Evolutionary conservation across 2,888 invertebrate genomes (phyloP).

Genomic region (Tinea pellionella): DNA sequence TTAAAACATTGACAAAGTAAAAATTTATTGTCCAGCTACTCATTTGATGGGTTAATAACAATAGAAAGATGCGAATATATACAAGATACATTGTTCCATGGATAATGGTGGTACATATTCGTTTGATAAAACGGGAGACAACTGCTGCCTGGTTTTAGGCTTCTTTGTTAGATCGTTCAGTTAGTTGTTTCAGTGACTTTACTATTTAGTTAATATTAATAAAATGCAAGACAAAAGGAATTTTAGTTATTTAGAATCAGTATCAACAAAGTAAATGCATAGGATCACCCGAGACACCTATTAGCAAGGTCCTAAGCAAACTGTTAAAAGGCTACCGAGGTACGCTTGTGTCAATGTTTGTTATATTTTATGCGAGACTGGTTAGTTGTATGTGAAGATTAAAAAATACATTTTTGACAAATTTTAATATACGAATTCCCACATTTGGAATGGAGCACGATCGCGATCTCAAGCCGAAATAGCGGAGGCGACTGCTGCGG

Average conservation of each 20-base stretch:
- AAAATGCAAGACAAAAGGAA: not conserved
- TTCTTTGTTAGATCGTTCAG: no score
- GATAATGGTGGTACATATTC: no score
- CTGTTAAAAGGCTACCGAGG: constrained; percentile 63
- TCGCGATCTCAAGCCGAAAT: no score
- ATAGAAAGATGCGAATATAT: no score
- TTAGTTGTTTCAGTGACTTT: not conserved
- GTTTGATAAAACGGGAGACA: no score
- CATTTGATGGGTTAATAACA: no score
- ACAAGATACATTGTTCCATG: no score
- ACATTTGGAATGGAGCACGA: no score
- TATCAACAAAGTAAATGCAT: not conserved
- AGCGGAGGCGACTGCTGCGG: no score
- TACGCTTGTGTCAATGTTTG: constrained; percentile 56
- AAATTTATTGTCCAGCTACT: no score
- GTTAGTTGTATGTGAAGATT: not conserved
- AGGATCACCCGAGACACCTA: constrained; percentile 45
- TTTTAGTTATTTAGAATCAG: not conserved
- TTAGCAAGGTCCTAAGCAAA: constrained; percentile 49
- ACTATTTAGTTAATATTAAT: not conserved
- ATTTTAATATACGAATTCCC: not conserved
- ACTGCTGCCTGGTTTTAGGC: no score
- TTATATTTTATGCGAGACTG: not conserved
- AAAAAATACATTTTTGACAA: not conserved
- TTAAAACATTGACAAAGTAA: no score